Conservation (phyloP, 2,797 vertebrate genomes). For the Ceryle rudis region DNA sequence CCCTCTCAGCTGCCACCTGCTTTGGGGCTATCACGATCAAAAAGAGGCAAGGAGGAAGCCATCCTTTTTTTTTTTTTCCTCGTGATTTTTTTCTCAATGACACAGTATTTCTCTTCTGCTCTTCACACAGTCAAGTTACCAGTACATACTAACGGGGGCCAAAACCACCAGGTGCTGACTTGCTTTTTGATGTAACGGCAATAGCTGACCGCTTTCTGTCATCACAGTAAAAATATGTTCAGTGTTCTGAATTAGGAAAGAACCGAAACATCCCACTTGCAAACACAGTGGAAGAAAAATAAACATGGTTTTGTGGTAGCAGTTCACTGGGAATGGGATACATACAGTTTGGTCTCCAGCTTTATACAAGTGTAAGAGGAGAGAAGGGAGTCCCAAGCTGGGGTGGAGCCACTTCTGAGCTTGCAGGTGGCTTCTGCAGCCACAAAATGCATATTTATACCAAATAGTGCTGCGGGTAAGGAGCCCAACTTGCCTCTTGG, state of each 20-base stretch:
- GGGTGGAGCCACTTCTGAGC: not conserved
- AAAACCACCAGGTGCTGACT: not conserved
- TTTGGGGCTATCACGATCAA: not conserved
- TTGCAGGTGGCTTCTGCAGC: not conserved
- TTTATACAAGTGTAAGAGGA: not conserved
- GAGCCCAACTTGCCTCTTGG: not conserved
- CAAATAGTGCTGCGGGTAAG: not conserved
- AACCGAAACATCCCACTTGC: not conserved
- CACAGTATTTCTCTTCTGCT: not conserved
- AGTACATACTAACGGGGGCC: accelerated
- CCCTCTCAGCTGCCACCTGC: not conserved
- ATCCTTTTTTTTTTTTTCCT: too few relatives aligned
- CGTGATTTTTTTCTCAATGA: not conserved
- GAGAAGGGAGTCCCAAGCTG: not conserved
- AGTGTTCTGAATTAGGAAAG: not conserved
- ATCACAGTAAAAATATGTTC: not conserved
- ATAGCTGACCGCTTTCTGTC: not conserved
- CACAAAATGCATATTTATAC: not conserved
- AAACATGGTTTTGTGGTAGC: not conserved
- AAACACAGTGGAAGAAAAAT: not conserved
- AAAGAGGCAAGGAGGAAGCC: not conserved
- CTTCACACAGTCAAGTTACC: not conserved
- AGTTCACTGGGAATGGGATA: not conserved
- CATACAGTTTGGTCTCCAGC: not conserved
- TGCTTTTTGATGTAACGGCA: not conserved